Conservation (phyloP, 2,113 vertebrate genomes). For the Siniperca knerii region DNA sequence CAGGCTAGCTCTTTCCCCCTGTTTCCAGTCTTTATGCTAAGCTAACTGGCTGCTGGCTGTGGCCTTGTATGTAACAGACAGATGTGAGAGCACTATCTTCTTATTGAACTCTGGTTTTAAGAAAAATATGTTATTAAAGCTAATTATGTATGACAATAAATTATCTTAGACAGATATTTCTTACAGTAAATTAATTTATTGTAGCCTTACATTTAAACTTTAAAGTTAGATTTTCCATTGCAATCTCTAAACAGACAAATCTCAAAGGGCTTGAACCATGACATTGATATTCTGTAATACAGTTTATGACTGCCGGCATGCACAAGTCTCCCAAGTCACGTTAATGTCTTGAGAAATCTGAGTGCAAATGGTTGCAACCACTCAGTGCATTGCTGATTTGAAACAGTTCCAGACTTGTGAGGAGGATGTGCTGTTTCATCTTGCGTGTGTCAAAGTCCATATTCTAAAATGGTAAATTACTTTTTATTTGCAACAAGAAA, state of each 20-base stretch:
- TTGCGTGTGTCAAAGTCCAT: slow-evolving; percentile 19
- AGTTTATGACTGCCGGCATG: background rate
- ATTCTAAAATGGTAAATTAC: background rate
- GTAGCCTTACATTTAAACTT: background rate
- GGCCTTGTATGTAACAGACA: background rate
- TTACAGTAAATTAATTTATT: background rate
- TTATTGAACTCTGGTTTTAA: background rate
- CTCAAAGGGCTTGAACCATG: background rate
- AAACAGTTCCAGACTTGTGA: slow-evolving; percentile 4
- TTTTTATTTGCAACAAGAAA: background rate
- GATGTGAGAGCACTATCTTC: background rate
- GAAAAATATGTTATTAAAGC: background rate
- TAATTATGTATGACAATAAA: background rate
- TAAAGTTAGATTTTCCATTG: background rate
- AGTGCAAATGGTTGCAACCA: slow-evolving; percentile 47
- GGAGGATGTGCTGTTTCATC: slow-evolving; percentile 23
- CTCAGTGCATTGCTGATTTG: slow-evolving; percentile 3
- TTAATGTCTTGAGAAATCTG: slow-evolving; percentile 59
- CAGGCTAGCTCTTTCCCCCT: background rate
- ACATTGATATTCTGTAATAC: slow-evolving; percentile 50
- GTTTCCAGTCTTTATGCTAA: background rate
- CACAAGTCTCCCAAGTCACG: slow-evolving; percentile 4
- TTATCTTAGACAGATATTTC: background rate
- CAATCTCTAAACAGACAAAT: background rate
- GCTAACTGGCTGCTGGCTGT: background rate